Evolutionary conservation across 37 sponge, comb jelly and placozoan species (phyloP).

Genomic region (Spongilla lacustris): DNA sequence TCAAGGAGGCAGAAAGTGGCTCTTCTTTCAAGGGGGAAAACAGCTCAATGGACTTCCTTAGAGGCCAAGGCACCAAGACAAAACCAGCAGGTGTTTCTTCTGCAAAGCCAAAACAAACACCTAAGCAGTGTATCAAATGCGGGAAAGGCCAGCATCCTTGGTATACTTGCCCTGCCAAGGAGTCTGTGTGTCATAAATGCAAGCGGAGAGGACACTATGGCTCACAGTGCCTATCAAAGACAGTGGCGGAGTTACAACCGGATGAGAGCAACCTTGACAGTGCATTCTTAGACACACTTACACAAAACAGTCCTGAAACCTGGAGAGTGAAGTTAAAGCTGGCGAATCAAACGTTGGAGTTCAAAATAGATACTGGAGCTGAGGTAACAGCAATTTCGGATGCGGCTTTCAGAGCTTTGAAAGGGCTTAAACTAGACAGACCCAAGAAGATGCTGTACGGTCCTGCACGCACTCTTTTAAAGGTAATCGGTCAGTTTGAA

Average conservation of each 20-base stretch:
- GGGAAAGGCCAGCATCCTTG: constrained; percentile 6
- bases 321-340: constrained; percentile 2
- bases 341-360: constrained; percentile 2
- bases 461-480: constrained; percentile 9
- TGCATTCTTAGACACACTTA: constrained; percentile 16
- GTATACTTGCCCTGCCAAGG: constrained; percentile 38
- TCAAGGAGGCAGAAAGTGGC: neutral
- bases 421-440: constrained; percentile 4
- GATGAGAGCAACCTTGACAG: neutral
- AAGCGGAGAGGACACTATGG: constrained; percentile 32
- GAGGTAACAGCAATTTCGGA: constrained; percentile 30
- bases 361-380: constrained; percentile 41
- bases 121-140: constrained; percentile 3
- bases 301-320: neutral
- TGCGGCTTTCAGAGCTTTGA: neutral
- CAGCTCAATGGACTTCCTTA: too few relatives aligned
- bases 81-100: too few relatives aligned
- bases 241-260: neutral
- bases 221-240: constrained; percentile 26
- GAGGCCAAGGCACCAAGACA: too few relatives aligned
- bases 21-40: too few relatives aligned
- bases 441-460: constrained; percentile 31
- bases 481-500: constrained; percentile 20
- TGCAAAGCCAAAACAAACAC: neutral
- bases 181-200: constrained; percentile 33